Conservation (phyloP, 2,797 vertebrate species). For the Garrulus glandarius region DNA sequence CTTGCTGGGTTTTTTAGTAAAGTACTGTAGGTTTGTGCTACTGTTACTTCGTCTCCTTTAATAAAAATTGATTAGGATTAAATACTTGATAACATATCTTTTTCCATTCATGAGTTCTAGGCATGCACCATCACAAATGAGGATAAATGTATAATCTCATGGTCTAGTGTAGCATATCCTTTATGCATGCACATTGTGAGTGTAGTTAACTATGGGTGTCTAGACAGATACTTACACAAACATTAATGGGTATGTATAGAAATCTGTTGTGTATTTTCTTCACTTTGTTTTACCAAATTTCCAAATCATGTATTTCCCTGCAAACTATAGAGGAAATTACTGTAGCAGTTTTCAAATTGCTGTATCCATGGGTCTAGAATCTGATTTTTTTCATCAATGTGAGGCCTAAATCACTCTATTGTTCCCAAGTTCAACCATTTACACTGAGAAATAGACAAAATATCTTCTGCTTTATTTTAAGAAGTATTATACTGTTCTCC, state of each 20-base stretch:
- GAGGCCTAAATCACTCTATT: not conserved
- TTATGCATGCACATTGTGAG: not conserved
- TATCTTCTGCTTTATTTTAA: not conserved
- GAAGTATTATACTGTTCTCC: not conserved
- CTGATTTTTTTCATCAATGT: not conserved
- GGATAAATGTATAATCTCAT: conserved; percentile 50
- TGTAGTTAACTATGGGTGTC: not conserved
- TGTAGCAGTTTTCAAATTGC: not conserved
- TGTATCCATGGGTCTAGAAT: not conserved
- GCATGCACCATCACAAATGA: conserved; percentile 41
- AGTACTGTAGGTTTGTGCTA: not conserved
- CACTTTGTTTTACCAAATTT: not conserved
- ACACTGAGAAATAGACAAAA: not conserved
- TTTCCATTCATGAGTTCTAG: conserved; percentile 6
- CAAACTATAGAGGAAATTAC: not conserved
- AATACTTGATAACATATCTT: conserved; percentile 32
- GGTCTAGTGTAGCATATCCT: not conserved
- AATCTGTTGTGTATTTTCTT: not conserved
- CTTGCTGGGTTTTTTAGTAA: not conserved
- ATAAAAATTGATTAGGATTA: conserved; percentile 58
- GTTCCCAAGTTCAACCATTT: not conserved
- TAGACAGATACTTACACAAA: conserved; percentile 1
- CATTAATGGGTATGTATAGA: not conserved
- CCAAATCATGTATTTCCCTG: not conserved
- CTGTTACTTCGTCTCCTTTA: conserved; percentile 42